A percentile compares a stretch with the other conserved stretches of the same genome.
These are phyloP conservation scores for Scartelaos histophorus DNA, from an alignment of 2,113 vertebrate species.

Conservation along the genomic window DNA sequence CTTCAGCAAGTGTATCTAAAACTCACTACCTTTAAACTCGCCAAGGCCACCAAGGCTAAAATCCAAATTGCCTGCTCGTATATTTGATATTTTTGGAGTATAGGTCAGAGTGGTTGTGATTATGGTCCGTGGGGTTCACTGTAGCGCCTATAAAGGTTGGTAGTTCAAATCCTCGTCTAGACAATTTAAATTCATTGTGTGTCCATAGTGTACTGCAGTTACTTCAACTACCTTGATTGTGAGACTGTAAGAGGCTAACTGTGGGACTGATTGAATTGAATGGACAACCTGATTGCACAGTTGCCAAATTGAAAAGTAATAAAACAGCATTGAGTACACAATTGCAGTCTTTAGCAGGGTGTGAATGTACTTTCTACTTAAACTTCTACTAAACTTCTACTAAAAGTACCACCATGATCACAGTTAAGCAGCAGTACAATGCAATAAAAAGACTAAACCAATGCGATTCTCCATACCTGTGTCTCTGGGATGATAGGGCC, in stretches of 20 bases:
- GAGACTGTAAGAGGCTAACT: neutral
- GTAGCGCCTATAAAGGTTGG: neutral
- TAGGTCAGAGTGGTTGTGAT: neutral
- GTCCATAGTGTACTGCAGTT: neutral
- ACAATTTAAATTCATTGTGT: neutral
- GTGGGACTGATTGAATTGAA: neutral
- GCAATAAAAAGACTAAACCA: neutral
- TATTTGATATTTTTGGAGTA: neutral
- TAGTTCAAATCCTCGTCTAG: neutral
- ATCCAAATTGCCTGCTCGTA: neutral
- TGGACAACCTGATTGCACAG: neutral
- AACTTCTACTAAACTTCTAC: too few species aligned
- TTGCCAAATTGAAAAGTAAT: neutral
- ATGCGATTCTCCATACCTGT: constrained; percentile 78
- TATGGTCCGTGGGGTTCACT: neutral
- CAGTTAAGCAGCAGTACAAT: neutral
- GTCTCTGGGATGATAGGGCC: constrained; percentile 95
- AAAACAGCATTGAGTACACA: neutral
- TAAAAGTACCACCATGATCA: too few species aligned
- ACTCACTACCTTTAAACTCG: neutral
- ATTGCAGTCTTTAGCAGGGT: neutral
- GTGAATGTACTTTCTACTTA: neutral
- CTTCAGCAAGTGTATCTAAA: neutral
- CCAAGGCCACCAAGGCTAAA: neutral
- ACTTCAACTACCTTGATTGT: neutral